These are phyloP conservation scores for Alentia gelatinosa DNA, from an alignment of 2,888 invertebrate genomes.

Conservation along the genomic window DNA sequence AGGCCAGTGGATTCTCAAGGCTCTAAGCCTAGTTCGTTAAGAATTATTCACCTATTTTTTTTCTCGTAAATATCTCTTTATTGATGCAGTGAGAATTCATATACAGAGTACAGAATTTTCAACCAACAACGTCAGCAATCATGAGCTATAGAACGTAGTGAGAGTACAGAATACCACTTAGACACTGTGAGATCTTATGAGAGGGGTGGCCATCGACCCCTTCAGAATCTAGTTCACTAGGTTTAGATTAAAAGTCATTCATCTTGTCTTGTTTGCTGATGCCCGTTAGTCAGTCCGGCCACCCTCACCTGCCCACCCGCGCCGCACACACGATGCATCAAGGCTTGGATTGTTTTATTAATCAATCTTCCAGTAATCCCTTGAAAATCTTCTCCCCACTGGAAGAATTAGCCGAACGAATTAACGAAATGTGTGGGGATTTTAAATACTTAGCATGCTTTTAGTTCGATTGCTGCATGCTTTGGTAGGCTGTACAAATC, in stretches of 20 bases:
- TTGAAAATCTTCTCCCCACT: neutral
- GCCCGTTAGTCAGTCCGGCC: neutral
- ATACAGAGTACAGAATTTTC: no score
- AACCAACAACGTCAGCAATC: no score
- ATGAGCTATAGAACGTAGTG: no score
- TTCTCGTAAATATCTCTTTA: no score
- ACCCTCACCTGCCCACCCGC: neutral
- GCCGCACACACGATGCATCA: slow-evolving; percentile 21
- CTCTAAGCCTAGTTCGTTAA: no score
- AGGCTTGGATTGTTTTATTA: neutral
- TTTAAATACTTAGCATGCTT: slow-evolving; percentile 17
- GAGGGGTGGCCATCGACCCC: neutral
- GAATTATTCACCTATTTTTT: no score
- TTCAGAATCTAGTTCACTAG: neutral
- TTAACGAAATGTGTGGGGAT: neutral
- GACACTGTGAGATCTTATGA: no score
- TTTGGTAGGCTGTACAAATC: neutral
- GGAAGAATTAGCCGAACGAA: neutral
- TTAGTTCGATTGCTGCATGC: slow-evolving; percentile 25
- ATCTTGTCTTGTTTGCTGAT: neutral
- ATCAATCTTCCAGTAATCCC: neutral
- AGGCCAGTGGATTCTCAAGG: no score
- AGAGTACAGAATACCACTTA: no score
- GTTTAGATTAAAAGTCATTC: slow-evolving; percentile 17
- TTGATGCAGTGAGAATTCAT: no score